phyloP scores from a whole-genome alignment of 64 coral and sea anemone species.

The Montipora efflorescens region DNA sequence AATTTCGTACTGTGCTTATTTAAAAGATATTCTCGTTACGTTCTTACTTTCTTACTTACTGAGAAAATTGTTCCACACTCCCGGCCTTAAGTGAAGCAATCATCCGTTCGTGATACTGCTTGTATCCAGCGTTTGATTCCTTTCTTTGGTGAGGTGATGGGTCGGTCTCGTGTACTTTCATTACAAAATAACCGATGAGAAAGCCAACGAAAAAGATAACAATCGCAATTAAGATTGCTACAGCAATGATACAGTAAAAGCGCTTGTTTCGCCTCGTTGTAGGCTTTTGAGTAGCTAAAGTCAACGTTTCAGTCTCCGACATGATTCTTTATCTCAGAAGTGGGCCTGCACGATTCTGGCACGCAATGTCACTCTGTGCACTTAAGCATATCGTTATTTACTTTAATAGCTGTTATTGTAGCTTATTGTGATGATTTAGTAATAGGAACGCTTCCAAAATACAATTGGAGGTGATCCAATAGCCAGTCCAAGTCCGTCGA shows the following conservation, averaged over 20 bases:
- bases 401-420: too few relatives aligned
- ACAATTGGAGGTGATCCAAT: too few relatives aligned
- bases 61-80: slow-evolving; percentile 67
- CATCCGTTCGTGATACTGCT: slow-evolving; percentile 33
- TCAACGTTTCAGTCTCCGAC: neutral
- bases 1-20: too few relatives aligned
- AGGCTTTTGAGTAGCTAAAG: neutral
- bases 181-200: slow-evolving; percentile 66
- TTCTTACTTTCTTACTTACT: slow-evolving; percentile 34
- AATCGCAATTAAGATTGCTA: slow-evolving; percentile 48
- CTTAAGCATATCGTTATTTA: too few relatives aligned
- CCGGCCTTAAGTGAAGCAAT: slow-evolving; percentile 46
- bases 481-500: too few relatives aligned
- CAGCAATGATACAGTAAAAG: neutral
- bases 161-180: slow-evolving; percentile 22
- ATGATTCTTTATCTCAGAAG: too few relatives aligned
- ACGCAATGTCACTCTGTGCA: too few relatives aligned
- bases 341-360: too few relatives aligned
- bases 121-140: neutral
- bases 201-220: slow-evolving; percentile 73
- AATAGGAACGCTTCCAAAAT: too few relatives aligned
- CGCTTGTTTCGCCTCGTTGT: neutral
- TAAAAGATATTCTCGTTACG: too few relatives aligned
- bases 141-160: too few relatives aligned
- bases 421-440: too few relatives aligned